These are phyloP conservation scores for Drymonia ruficornis DNA, from an alignment of 2,888 invertebrate genomes.

Conservation along the genomic window DNA sequence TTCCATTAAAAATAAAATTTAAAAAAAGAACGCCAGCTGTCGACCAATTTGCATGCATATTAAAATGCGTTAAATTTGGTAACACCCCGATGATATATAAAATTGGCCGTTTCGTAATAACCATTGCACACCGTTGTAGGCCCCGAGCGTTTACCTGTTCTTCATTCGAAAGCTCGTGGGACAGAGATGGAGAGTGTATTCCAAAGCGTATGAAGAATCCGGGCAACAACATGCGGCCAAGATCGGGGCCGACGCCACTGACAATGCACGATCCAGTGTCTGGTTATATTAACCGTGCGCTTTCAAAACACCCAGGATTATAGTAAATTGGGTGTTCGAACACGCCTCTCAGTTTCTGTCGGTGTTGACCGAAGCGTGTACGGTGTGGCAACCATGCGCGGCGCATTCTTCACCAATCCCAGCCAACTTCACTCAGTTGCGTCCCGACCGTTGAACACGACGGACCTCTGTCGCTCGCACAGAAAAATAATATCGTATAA, in stretches of 20 bases:
- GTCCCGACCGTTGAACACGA: conserved; percentile 62
- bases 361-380: conserved; percentile 68
- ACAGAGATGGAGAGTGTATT: conserved; percentile 68
- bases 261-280: conserved; percentile 81
- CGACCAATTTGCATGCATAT: conserved; percentile 46
- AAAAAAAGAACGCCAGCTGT: conserved; percentile 25
- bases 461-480: conserved; percentile 65
- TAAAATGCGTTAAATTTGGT: conserved; percentile 56
- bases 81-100: conserved; percentile 47
- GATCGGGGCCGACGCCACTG: conserved; percentile 78
- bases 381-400: conserved; percentile 82
- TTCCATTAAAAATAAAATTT: too few relatives aligned
- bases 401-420: conserved; percentile 82
- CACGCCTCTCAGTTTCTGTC: conserved; percentile 64
- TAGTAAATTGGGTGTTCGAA: conserved; percentile 57
- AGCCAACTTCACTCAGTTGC: conserved; percentile 80
- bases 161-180: conserved; percentile 65
- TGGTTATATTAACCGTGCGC: conserved; percentile 75
- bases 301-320: conserved; percentile 57
- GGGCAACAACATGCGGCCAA: conserved; percentile 68
- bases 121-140: conserved; percentile 59
- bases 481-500: conserved; percentile 69
- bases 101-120: conserved; percentile 49
- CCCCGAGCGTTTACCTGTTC: conserved; percentile 74
- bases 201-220: conserved; percentile 71